Evolutionary conservation across 1,140 invertebrate species (phyloP), one percentile per base, ranked within the genome.

Genomic region (Penaeus indicus): DNA sequence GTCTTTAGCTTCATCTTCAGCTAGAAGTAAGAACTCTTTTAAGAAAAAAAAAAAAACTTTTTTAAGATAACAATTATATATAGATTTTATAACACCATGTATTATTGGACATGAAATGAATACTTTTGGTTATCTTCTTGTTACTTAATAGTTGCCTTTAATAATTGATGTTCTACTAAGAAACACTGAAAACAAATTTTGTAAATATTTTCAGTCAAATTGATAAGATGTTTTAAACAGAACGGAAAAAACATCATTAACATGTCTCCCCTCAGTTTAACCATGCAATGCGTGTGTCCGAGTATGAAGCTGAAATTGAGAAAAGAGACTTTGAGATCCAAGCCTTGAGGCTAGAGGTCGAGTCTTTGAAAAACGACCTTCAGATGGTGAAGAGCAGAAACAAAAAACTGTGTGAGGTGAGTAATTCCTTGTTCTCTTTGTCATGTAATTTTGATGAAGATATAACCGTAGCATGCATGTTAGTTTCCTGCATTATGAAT

Each of bases 321-420:
- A 94, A 94, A 91, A 95, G 95, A 91, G 94, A 96, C 90, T 93
- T 94, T 92, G 94, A 95, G 92, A 95, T 96, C 91, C 91, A 92
- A 84, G 91, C 93, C 61, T 92, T 97, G 27, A 94, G 93, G 90
- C 93, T 94, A 91, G 95, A 95, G 92, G 92, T 96, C 32, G 93
- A 94, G 62, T 93, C 92, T 81, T 92, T 96, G 77, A 95, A 95
- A 91, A 93, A 94, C 88, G 96, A 97, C 92, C 93, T 97, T 22
- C 93, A 94, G 32, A 94, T 95, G 92, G 96, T 96, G 2, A 97
- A 96, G 92, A 94, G 94, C 83, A 94, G 96, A 91, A 97, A 96
- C 93, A 96, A 95, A 92, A 96, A 96, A 89, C 92, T 97, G 3
- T 96, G 95, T 93, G 94, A 95, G 91, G 96, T 91, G 83, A 91